Percentiles rank a stretch among this genome's conserved stretches.
These are phyloP conservation scores for Acanthosepion lycidas DNA, from an alignment of 2,888 invertebrate genomes.

Conservation along the genomic window DNA sequence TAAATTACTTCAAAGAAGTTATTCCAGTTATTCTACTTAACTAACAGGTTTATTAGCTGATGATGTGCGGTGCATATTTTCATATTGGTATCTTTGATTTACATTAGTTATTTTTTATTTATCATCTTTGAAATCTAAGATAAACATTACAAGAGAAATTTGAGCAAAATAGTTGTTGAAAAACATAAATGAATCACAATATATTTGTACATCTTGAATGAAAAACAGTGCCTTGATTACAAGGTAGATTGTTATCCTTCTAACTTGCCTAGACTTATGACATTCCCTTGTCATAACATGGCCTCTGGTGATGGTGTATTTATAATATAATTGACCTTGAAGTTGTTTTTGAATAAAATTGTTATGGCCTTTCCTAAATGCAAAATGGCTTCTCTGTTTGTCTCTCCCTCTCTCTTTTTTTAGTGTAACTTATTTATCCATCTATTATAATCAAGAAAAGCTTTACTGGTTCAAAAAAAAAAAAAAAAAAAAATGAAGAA, in stretches of 20 bases:
- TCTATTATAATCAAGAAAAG: no score
- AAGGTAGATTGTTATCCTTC: no score
- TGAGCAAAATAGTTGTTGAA: no score
- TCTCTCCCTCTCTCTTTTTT: neutral
- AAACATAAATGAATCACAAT: no score
- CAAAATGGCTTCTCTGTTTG: neutral
- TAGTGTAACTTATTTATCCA: no score
- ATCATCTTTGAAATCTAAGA: neutral
- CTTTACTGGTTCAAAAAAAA: no score
- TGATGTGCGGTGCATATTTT: neutral
- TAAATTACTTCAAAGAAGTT: neutral
- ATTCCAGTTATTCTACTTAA: neutral
- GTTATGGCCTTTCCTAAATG: neutral
- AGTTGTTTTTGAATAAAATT: neutral
- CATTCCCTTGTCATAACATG: neutral
- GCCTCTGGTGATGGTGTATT: neutral
- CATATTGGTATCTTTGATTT: neutral
- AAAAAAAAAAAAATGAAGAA: no score
- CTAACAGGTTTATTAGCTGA: neutral
- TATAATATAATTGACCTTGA: neutral
- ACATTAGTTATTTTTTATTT: neutral
- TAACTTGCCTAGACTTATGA: neutral
- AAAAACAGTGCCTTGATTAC: no score
- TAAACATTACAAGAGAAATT: no score
- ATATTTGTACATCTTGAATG: no score